Percentiles rank a stretch among this genome's conserved stretches.
Conservation (phyloP, 2,113 vertebrate genomes). For the Strigops habroptila region DNA sequence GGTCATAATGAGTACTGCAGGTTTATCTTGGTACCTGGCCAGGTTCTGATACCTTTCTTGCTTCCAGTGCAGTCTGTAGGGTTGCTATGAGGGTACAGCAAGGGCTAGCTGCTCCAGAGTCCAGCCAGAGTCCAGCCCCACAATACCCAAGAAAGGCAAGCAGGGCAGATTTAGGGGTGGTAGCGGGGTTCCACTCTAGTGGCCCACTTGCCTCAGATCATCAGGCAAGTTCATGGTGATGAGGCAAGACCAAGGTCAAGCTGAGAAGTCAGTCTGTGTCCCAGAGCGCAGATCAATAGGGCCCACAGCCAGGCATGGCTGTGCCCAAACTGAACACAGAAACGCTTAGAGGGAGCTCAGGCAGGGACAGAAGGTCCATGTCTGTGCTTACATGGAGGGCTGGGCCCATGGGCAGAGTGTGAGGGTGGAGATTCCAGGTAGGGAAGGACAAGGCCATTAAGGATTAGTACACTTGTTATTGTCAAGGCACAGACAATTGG, state of each 20-base stretch:
- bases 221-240: neutral
- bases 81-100: neutral
- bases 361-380: neutral
- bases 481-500: neutral
- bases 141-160: neutral
- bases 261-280: neutral
- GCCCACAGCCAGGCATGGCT: neutral
- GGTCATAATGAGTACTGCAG: neutral
- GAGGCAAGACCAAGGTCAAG: neutral
- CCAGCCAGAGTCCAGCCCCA: neutral
- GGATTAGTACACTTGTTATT: neutral
- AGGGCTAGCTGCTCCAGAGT: neutral
- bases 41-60: neutral
- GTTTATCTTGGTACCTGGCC: neutral
- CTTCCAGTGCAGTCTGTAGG: neutral
- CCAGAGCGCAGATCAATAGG: neutral
- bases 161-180: neutral
- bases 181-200: neutral
- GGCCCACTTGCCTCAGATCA: neutral
- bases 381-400: neutral
- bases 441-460: neutral
- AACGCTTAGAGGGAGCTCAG: neutral
- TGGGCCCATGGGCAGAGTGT: neutral
- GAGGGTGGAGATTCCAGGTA: neutral
- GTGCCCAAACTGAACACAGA: neutral